Conservation (phyloP, 2,888 invertebrate species). For the Argyresthia albistria region DNA sequence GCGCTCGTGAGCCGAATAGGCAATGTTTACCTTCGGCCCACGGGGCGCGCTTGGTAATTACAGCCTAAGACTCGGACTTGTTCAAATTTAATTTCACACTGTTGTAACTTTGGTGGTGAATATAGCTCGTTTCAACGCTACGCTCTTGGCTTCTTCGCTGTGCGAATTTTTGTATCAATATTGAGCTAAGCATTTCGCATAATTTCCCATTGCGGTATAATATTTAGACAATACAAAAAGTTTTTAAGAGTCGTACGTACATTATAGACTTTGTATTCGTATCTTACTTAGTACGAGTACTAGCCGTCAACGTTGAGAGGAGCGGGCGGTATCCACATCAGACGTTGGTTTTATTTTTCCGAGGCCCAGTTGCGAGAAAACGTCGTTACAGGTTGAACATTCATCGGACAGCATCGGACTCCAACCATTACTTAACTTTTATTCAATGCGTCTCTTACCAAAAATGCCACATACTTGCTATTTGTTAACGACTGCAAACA, state of each 20-base stretch:
- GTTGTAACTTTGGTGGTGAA: not conserved
- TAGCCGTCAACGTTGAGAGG: too few relatives aligned
- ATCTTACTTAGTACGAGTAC: too few relatives aligned
- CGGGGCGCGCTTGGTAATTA: constrained; percentile 53
- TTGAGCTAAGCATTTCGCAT: too few relatives aligned
- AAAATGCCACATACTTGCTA: too few relatives aligned
- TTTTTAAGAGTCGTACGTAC: too few relatives aligned
- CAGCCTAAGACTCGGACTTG: constrained; percentile 35
- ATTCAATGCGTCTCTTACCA: constrained; percentile 20
- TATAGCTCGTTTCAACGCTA: too few relatives aligned
- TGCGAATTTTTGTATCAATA: too few relatives aligned
- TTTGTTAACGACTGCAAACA: too few relatives aligned
- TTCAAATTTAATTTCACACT: constrained; percentile 11
- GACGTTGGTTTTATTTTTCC: constrained; percentile 36
- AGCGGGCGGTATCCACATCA: constrained; percentile 3
- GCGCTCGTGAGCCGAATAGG: constrained; percentile 49
- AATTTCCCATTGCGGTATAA: too few relatives aligned
- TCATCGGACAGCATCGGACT: constrained; percentile 44
- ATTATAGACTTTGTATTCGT: too few relatives aligned
- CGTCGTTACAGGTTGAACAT: constrained; percentile 35
- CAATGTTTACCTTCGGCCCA: constrained; percentile 42
- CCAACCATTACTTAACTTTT: constrained; percentile 53
- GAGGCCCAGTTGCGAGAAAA: constrained; percentile 32
- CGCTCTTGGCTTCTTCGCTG: too few relatives aligned
- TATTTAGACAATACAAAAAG: too few relatives aligned